These are phyloP conservation scores for Aplocera efformata DNA, from an alignment of 2,888 invertebrate species.

Conservation along the genomic window DNA sequence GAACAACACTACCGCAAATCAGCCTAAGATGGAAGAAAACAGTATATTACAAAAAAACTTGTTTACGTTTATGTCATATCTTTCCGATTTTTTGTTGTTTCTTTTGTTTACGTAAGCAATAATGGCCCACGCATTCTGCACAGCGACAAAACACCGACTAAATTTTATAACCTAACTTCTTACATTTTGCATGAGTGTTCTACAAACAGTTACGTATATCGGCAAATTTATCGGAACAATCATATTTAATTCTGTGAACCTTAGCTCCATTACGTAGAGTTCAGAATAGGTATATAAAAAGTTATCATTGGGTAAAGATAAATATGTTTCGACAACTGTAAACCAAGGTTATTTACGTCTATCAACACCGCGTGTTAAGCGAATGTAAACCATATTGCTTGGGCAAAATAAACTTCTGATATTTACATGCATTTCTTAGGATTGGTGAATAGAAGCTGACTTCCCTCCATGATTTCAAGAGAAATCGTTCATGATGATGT, in stretches of 20 bases:
- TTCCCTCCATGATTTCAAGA: slow-evolving; percentile 16
- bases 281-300: slow-evolving; percentile 7
- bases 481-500: slow-evolving; percentile 15
- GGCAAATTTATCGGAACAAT: slow-evolving; percentile 12
- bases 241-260: slow-evolving; percentile 1
- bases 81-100: slow-evolving; percentile 5
- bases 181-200: slow-evolving; percentile 27
- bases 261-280: slow-evolving; percentile 17
- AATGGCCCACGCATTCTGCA: not conserved
- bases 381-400: slow-evolving; percentile 27
- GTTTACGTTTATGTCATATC: not conserved
- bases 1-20: not conserved
- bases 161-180: slow-evolving; percentile 18
- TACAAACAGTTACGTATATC: slow-evolving; percentile 33
- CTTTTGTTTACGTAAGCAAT: not conserved
- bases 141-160: slow-evolving; percentile 12
- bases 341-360: slow-evolving; percentile 31
- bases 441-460: slow-evolving; percentile 8
- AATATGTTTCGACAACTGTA: slow-evolving; percentile 15
- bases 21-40: not conserved
- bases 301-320: slow-evolving; percentile 9
- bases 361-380: slow-evolving; percentile 15
- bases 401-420: slow-evolving; percentile 5
- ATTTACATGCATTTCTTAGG: not conserved
- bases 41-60: not conserved